Conservation (phyloP, 1,140 invertebrate genomes). For the Drosophila melanica region DNA sequence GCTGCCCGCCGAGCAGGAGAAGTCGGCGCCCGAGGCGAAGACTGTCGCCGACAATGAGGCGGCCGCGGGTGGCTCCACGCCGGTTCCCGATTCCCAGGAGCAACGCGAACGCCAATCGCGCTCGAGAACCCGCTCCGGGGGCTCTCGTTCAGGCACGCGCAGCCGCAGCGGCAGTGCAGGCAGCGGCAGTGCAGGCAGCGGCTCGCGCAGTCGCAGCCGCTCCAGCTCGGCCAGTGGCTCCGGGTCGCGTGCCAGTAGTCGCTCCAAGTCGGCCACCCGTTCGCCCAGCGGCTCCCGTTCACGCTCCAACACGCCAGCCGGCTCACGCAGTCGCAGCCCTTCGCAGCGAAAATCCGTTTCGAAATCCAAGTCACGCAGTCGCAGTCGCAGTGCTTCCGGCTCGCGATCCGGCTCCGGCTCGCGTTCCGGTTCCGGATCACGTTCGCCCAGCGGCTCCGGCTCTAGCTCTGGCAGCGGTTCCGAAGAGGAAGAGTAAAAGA, state of each 20-base stretch:
- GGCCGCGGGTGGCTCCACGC: constrained; percentile 82
- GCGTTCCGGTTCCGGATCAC: constrained; percentile 80
- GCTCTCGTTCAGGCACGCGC: constrained; percentile 64
- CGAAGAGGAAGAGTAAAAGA: constrained; percentile 62
- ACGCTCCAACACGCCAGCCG: constrained; percentile 44
- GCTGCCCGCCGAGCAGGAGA: constrained; percentile 39
- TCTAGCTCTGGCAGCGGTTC: constrained; percentile 74
- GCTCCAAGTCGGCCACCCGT: constrained; percentile 79
- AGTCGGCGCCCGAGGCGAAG: constrained; percentile 63
- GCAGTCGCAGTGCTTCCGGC: constrained; percentile 53
- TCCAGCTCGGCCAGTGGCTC: constrained; percentile 83
- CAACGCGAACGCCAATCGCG: constrained; percentile 78
- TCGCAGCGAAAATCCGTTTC: constrained; percentile 52
- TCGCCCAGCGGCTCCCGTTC: constrained; percentile 79
- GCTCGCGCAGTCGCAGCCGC: constrained; percentile 57
- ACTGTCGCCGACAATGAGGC: constrained; percentile 52
- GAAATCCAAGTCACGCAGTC: constrained; percentile 61
- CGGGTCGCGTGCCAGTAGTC: constrained; percentile 59
- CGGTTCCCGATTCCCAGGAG: constrained; percentile 80
- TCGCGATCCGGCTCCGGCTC: constrained; percentile 69
- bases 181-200: constrained; percentile 36
- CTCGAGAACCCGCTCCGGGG: constrained; percentile 64
- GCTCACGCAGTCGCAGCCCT: constrained; percentile 64
- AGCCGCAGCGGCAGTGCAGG: constrained; percentile 52
- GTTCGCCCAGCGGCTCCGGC: constrained; percentile 68